Base-by-base conservation (phyloP, 2,797 vertebrate species). In the Emydoidea blandingii region DNA sequence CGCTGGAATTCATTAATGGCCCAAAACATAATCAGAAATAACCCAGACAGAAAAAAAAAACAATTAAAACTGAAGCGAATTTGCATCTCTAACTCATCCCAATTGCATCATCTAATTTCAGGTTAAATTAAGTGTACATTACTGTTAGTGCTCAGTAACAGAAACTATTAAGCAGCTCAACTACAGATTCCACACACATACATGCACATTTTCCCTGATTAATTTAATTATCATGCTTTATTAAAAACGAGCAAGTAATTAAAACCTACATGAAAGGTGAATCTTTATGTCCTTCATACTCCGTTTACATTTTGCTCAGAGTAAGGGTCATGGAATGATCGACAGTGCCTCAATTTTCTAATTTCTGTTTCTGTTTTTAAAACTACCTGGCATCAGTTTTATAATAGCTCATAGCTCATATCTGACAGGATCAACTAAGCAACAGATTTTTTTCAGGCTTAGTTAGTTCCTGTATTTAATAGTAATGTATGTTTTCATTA, bases 221-320 rank as follows among this genome's bases (percentile, higher is more conserved):
- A 87, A 86, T 97, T 88, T 93, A 91, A 90, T 96, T 95, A 85
- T 59, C 29, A 82, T 80, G 25, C 10, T 90, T 94, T 90, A 56
- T 87, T 91, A 87, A 93, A 96, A 91, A 6, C 27, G 3, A 83
- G 5, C 10, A 85, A 87, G 41, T 91, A 91, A 87, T 89, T 96
- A 91, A 94, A 95, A 81, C 53, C 56, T 52, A 90, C 47, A 14
- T 92, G 31, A 92, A 90, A 95, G 50, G 78, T 85, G 53, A 95
- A 83, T 83, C 11, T 34, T 88, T 88, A 54, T n/a, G 53, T 53
- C 49, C 62, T 89, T 97, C 85, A 56, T 81, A 37, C 44, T 78
- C 19, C 81, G 21, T 91, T 91, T 85, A 65, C 16, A 68, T 72
- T 94, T 85, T 89, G 2, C 44, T 74, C 18, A n/a, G 14, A 37